Percentiles rank a stretch among this genome's conserved stretches.
These are phyloP conservation scores for Amblyopsis rosae DNA, from an alignment of 2,113 vertebrate genomes.

Conservation along the genomic window DNA sequence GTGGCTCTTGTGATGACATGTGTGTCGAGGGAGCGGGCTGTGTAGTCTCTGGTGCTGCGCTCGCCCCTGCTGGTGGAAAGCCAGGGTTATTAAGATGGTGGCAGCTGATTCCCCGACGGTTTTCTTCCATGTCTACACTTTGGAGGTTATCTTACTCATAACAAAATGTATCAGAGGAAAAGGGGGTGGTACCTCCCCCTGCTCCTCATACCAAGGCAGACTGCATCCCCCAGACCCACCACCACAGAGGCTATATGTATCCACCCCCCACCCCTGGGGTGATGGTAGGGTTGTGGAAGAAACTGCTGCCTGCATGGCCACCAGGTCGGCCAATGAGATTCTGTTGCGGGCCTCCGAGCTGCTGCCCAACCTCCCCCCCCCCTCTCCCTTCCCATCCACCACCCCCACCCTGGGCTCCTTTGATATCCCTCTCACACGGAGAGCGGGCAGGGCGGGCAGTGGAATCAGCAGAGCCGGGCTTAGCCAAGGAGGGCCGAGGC, in stretches of 20 bases:
- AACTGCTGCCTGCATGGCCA: conserved; percentile 52
- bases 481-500: conserved; percentile 50
- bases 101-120: conserved; percentile 38
- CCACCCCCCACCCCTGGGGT: conserved; percentile 29
- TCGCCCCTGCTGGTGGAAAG: conserved; percentile 51
- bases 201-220: not conserved
- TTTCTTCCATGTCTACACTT: conserved; percentile 41
- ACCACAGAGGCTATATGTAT: conserved; percentile 47
- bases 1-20: conserved; percentile 53
- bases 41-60: conserved; percentile 35
- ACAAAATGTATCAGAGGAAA: conserved; percentile 49
- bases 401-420: conserved; percentile 75
- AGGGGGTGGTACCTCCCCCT: conserved; percentile 28
- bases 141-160: conserved; percentile 62
- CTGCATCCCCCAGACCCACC: conserved; percentile 8
- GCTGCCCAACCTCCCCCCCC: conserved; percentile 46
- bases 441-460: conserved; percentile 82
- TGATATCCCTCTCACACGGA: conserved; percentile 90
- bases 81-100: conserved; percentile 57
- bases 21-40: conserved; percentile 29
- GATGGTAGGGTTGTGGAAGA: conserved; percentile 58
- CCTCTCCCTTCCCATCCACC: no score
- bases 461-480: conserved; percentile 75
- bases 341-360: conserved; percentile 83
- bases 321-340: conserved; percentile 76